These are phyloP conservation scores for Creontiades dilutus DNA, from an alignment of 2,888 invertebrate genomes.

Conservation along the genomic window DNA sequence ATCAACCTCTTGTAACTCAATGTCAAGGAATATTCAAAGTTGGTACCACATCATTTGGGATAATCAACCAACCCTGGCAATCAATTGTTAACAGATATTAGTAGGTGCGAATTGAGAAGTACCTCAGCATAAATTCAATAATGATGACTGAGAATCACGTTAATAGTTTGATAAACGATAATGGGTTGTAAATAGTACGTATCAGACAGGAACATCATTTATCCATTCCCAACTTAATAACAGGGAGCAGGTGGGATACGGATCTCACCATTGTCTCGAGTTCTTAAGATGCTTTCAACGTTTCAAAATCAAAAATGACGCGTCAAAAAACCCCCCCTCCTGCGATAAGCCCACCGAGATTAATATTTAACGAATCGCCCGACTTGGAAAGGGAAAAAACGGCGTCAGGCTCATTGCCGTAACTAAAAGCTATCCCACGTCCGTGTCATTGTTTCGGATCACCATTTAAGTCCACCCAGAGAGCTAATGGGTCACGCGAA, in stretches of 20 bases:
- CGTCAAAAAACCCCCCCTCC: neutral
- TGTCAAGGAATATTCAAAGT: too few species aligned
- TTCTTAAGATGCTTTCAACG: neutral
- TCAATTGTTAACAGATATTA: too few species aligned
- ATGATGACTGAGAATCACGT: too few species aligned
- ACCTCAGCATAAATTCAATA: too few species aligned
- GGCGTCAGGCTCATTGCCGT: conserved; percentile 44
- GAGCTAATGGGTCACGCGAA: conserved; percentile 66
- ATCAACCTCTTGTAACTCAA: too few species aligned
- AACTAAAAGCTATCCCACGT: conserved; percentile 65
- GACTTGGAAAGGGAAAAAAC: conserved; percentile 12
- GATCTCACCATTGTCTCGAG: conserved; percentile 13
- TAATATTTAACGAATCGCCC: conserved; percentile 46
- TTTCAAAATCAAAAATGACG: neutral
- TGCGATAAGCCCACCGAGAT: neutral
- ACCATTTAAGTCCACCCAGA: conserved; percentile 44
- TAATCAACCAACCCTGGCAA: too few species aligned
- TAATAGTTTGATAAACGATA: too few species aligned
- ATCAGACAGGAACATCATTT: neutral
- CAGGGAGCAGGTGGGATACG: conserved; percentile 11
- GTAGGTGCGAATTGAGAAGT: too few species aligned
- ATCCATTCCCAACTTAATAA: neutral
- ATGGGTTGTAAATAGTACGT: too few species aligned
- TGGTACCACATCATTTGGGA: too few species aligned
- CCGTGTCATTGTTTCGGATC: conserved; percentile 48